These are phyloP conservation scores for Dallia pectoralis DNA, from an alignment of 2,797 vertebrate genomes.

Conservation along the genomic window DNA sequence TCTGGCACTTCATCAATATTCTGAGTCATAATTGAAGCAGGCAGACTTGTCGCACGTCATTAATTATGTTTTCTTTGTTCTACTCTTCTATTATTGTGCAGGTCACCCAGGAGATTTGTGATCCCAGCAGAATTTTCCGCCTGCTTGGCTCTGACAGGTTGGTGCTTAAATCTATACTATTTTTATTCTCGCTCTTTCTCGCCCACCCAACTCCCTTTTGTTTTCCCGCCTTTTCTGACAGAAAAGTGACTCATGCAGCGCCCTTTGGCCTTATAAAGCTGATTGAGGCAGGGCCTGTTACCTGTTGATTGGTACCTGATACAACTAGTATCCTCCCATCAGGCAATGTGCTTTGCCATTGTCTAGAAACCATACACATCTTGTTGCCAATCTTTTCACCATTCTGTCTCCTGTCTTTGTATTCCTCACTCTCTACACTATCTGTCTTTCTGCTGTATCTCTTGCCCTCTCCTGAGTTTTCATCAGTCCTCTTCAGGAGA, in stretches of 20 bases:
- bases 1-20: neutral
- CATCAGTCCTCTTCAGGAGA: neutral
- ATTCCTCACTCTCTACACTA: slow-evolving; percentile 5
- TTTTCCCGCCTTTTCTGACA: neutral
- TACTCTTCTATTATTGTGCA: slow-evolving; percentile 32
- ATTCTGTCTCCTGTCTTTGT: neutral
- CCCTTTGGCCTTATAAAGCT: slow-evolving; percentile 7
- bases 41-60: neutral
- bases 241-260: slow-evolving; percentile 17
- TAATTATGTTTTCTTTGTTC: neutral
- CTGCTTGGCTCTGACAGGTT: slow-evolving; percentile 84
- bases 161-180: slow-evolving; percentile 26
- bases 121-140: slow-evolving; percentile 79
- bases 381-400: neutral
- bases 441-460: neutral
- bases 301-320: neutral
- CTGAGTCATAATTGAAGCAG: neutral
- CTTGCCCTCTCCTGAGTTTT: slow-evolving; percentile 15
- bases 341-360: slow-evolving; percentile 37
- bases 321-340: slow-evolving; percentile 24
- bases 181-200: neutral
- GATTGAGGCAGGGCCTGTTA: neutral
- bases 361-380: slow-evolving; percentile 46
- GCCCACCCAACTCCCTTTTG: neutral
- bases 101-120: slow-evolving; percentile 84